Evolutionary conservation across 2,888 invertebrate species (phyloP).

Genomic region (Melipona beecheii): DNA sequence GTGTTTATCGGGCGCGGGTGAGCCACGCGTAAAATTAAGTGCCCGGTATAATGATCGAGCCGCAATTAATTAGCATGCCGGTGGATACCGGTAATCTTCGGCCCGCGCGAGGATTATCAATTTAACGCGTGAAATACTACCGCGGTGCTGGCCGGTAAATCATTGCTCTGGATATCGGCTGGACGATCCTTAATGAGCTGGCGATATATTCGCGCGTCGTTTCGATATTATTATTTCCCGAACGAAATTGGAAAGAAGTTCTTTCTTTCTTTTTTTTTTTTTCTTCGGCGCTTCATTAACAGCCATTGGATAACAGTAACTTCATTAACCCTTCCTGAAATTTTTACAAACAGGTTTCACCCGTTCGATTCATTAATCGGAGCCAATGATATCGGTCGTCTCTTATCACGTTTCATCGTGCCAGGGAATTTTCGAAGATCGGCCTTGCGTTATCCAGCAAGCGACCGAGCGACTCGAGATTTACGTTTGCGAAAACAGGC

Average conservation of each 20-base stretch:
- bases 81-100: constrained; percentile 64
- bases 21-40: constrained; percentile 55
- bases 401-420: no score
- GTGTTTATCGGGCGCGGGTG: constrained; percentile 42
- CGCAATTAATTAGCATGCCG: constrained; percentile 67
- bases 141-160: constrained; percentile 53
- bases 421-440: no score
- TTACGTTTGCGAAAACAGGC: constrained; percentile 8
- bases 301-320: not conserved
- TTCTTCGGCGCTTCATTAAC: constrained; percentile 14
- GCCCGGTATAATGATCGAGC: constrained; percentile 60
- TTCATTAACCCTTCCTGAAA: not conserved
- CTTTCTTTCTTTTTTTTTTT: not conserved
- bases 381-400: no score
- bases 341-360: not conserved
- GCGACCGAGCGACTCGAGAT: not conserved
- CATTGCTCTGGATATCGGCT: constrained; percentile 53
- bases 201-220: constrained; percentile 61
- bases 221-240: constrained; percentile 37
- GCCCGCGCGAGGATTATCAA: constrained; percentile 69
- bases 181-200: constrained; percentile 64
- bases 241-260: constrained; percentile 24
- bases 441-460: no score
- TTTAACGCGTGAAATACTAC: constrained; percentile 68
- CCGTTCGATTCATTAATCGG: not conserved